phyloP scores from a whole-genome alignment of 1,140 invertebrate genomes.

The Trichonephila clavata region DNA sequence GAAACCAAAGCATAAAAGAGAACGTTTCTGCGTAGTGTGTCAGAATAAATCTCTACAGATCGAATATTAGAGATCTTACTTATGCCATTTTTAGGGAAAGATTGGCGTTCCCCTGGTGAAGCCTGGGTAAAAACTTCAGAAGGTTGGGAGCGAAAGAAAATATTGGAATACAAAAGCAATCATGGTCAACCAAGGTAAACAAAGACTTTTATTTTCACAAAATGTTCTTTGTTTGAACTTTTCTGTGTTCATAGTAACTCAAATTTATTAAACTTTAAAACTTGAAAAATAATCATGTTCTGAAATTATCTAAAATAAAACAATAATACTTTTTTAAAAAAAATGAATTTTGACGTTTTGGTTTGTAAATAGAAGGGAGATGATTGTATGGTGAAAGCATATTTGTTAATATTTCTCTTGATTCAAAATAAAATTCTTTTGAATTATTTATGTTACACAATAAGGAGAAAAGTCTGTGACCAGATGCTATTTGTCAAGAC shows the following conservation, averaged over 20 bases:
- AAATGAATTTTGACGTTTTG: too few relatives aligned
- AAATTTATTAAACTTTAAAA: too few relatives aligned
- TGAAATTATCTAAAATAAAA: too few relatives aligned
- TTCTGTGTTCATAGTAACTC: not conserved
- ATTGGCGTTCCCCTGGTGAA: conserved; percentile 94
- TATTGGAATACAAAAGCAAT: conserved; percentile 83
- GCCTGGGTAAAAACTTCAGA: conserved; percentile 98
- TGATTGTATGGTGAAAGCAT: too few relatives aligned
- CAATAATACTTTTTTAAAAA: too few relatives aligned
- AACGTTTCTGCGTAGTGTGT: conserved; percentile 71
- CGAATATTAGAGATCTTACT: conserved; percentile 31
- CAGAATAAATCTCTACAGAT: not conserved
- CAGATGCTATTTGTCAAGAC: too few relatives aligned
- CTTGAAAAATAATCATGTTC: too few relatives aligned
- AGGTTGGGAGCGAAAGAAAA: conserved; percentile 97
- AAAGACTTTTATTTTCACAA: not conserved
- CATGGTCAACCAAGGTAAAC: conserved; percentile 74
- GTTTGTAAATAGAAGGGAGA: too few relatives aligned
- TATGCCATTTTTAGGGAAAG: conserved; percentile 93
- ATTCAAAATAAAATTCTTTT: too few relatives aligned
- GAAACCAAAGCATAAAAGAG: conserved; percentile 67
- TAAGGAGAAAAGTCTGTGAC: too few relatives aligned
- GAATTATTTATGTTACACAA: too few relatives aligned
- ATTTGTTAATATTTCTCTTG: too few relatives aligned
- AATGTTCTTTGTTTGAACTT: not conserved